Evolutionary conservation across 2,888 invertebrate species (phyloP).

Genomic region (Tolmerus cingulatus): DNA sequence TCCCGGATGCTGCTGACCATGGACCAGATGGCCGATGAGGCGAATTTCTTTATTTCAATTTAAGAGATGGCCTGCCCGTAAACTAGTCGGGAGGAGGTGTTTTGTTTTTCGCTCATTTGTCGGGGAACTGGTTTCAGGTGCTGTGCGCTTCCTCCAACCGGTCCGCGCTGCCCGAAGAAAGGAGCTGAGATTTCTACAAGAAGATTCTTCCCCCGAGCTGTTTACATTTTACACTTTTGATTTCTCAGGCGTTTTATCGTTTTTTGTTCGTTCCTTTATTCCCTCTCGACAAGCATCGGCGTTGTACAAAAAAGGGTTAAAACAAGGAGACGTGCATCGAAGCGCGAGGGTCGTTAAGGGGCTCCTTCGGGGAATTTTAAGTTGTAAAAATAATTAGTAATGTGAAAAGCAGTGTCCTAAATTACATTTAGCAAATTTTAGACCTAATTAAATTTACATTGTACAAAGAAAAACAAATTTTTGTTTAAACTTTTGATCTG

Average conservation of each 20-base stretch:
- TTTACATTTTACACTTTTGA: neutral
- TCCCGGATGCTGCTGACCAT: neutral
- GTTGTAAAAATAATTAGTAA: neutral
- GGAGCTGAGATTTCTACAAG: neutral
- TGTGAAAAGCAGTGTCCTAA: too few species aligned
- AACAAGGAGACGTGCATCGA: neutral
- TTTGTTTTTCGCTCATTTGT: neutral
- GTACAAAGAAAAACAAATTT: too few species aligned
- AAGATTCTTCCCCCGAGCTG: neutral
- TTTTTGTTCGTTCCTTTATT: neutral
- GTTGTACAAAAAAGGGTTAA: neutral
- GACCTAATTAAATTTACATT: too few species aligned
- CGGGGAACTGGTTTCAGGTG: neutral
- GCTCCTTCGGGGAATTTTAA: neutral
- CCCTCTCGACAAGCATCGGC: neutral
- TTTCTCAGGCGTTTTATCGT: neutral
- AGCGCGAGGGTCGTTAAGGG: neutral
- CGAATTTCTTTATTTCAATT: neutral
- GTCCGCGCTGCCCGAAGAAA: neutral
- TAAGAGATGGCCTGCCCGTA: neutral
- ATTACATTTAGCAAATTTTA: too few species aligned
- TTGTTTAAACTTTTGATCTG: too few species aligned
- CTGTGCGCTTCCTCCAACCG: neutral
- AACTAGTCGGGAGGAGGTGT: neutral
- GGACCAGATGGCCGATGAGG: neutral